Conservation (phyloP, 1,140 invertebrate genomes). For the Ditylenchus dipsaci region DNA sequence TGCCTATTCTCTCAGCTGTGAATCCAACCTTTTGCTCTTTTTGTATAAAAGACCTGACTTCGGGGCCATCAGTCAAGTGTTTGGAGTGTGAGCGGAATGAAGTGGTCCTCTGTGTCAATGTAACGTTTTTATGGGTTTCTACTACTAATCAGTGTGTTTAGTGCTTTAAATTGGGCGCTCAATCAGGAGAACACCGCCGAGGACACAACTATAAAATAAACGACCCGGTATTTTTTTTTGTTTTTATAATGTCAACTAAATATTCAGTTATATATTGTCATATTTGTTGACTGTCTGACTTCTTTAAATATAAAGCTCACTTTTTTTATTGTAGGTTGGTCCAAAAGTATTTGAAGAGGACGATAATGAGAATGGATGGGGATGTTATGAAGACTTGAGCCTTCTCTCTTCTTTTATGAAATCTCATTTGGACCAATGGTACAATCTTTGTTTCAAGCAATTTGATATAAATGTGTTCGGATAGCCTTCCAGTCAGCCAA, state of each 20-base stretch:
- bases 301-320: too few relatives aligned
- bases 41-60: slow-evolving; percentile 16
- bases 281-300: too few relatives aligned
- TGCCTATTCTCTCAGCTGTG: slow-evolving; percentile 14
- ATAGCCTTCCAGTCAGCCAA: too few relatives aligned
- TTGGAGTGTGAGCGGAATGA: slow-evolving; percentile 20
- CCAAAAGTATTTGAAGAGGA: slow-evolving; percentile 19
- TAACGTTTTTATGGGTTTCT: slow-evolving; percentile 5
- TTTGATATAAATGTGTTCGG: too few relatives aligned
- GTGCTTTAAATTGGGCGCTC: slow-evolving; percentile 22
- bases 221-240: slow-evolving; percentile 1
- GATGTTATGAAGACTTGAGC: slow-evolving; percentile 22
- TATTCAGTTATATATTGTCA: too few relatives aligned
- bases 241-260: background rate
- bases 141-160: slow-evolving; percentile 1
- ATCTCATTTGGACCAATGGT: slow-evolving; percentile 26
- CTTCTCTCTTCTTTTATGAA: slow-evolving; percentile 16
- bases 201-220: slow-evolving; percentile 12
- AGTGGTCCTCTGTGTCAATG: slow-evolving; percentile 22
- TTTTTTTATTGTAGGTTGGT: slow-evolving; percentile 10
- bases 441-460: background rate
- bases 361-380: slow-evolving; percentile 7
- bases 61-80: slow-evolving; percentile 16
- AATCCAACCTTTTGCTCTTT: slow-evolving; percentile 12
- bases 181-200: slow-evolving; percentile 18